Percentiles rank a stretch among this genome's conserved stretches.
These are phyloP conservation scores for Papilio polytes DNA, from an alignment of 1,140 invertebrate genomes.

Conservation along the genomic window DNA sequence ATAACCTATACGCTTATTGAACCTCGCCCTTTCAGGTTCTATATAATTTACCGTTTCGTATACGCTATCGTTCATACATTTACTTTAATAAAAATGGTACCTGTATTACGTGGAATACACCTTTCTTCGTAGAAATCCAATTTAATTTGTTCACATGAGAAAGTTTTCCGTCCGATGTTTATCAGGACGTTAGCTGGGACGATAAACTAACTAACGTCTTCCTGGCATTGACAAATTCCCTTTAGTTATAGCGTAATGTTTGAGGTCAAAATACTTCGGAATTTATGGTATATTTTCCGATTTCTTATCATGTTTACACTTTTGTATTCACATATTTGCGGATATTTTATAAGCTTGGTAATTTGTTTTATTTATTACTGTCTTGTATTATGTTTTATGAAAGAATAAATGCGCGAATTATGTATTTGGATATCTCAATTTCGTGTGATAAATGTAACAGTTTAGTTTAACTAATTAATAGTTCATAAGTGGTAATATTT, in stretches of 20 bases:
- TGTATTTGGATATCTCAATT: no score
- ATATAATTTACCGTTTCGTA: not conserved
- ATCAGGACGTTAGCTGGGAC: conserved; percentile 36
- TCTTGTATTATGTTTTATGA: no score
- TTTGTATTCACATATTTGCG: no score
- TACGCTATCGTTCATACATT: not conserved
- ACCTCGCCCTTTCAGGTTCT: not conserved
- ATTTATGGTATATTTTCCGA: conserved; percentile 33
- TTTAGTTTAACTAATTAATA: no score
- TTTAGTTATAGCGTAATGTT: conserved; percentile 31
- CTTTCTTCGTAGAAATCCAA: conserved; percentile 16
- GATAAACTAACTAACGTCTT: conserved; percentile 38
- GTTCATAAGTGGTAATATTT: no score
- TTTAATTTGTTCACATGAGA: conserved; percentile 38
- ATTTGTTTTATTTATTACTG: no score
- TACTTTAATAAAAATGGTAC: conserved; percentile 11
- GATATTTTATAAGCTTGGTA: no score
- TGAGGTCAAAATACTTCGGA: conserved; percentile 40
- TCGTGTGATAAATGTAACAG: no score
- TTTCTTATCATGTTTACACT: conserved; percentile 14
- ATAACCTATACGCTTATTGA: not conserved
- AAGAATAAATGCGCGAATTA: no score
- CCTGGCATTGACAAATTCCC: conserved; percentile 38
- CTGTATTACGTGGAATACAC: not conserved
- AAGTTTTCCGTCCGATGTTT: conserved; percentile 36